Conservation (phyloP, 2,113 vertebrate species). For the Calyptomena viridis region DNA sequence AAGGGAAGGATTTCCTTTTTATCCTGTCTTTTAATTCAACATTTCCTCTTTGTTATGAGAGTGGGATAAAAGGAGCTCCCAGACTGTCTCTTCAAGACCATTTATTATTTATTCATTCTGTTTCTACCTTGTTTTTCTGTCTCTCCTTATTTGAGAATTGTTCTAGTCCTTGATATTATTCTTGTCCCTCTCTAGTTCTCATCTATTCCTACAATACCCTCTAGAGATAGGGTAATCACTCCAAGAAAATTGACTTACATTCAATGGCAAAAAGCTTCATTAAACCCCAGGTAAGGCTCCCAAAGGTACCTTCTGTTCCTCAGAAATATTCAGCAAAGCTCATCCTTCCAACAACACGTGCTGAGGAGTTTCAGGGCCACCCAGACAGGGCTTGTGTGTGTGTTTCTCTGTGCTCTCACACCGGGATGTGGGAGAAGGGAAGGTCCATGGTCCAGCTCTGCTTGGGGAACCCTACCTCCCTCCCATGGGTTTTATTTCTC, state of each 20-base stretch:
- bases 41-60: not conserved
- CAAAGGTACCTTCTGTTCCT: slow-evolving; percentile 11
- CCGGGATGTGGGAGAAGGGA: rapidly evolving
- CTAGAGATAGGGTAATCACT: slow-evolving; percentile 50
- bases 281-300: slow-evolving; percentile 38
- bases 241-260: slow-evolving; percentile 51
- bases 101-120: slow-evolving; percentile 61
- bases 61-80: not conserved
- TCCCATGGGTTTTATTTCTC: not conserved
- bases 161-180: slow-evolving; percentile 29
- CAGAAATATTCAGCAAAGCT: not conserved
- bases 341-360: not conserved
- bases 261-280: slow-evolving; percentile 57
- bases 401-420: not conserved
- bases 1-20: not conserved
- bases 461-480: not conserved
- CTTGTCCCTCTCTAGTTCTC: slow-evolving; percentile 27
- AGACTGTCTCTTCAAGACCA: slow-evolving; percentile 17
- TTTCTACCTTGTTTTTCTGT: slow-evolving; percentile 52
- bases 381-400: not conserved
- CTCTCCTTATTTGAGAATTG: slow-evolving; percentile 26
- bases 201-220: slow-evolving; percentile 42
- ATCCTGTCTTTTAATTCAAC: slow-evolving; percentile 9
- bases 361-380: not conserved
- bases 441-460: rapidly evolving